Percentiles rank a stretch among this genome's conserved stretches.
phyloP scores from a whole-genome alignment of 1,140 invertebrate genomes.

The Eueides isabella region DNA sequence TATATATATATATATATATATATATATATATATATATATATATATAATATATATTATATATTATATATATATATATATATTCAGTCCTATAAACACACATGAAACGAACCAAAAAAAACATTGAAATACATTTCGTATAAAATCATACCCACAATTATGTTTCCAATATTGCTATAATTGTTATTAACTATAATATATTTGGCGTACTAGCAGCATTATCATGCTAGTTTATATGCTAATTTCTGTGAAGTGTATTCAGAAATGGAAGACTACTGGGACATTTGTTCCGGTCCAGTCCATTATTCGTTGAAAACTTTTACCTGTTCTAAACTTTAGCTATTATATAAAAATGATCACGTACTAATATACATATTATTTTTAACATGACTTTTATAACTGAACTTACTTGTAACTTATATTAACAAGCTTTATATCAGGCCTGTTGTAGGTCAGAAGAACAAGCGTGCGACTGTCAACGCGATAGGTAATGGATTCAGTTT shows the following conservation, averaged over 20 bases:
- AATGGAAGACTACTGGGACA: conserved; percentile 18
- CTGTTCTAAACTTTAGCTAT: neutral
- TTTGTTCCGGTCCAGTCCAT: conserved; percentile 8
- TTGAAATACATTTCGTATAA: neutral
- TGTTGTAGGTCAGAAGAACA: too few relatives aligned
- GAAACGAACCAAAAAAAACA: neutral
- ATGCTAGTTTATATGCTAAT: conserved; percentile 26
- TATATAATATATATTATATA: too few relatives aligned
- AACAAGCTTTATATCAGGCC: too few relatives aligned
- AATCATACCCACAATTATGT: conserved; percentile 13
- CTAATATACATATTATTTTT: too few relatives aligned
- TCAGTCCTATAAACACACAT: too few relatives aligned
- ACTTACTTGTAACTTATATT: too few relatives aligned
- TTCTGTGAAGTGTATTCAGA: conserved; percentile 24
- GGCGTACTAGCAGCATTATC: conserved; percentile 11
- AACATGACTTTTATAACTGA: neutral
- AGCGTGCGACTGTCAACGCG: too few relatives aligned
- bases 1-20: too few relatives aligned
- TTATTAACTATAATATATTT: neutral
- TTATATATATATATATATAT: too few relatives aligned
- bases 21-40: too few relatives aligned
- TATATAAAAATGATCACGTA: neutral
- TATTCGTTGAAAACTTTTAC: conserved; percentile 10
- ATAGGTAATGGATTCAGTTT: too few relatives aligned
- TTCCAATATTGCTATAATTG: conserved; percentile 15